Percentiles rank a stretch among this genome's conserved stretches.
Evolutionary conservation across 2,888 invertebrate genomes (phyloP).

Genomic region (Polietes domitor): DNA sequence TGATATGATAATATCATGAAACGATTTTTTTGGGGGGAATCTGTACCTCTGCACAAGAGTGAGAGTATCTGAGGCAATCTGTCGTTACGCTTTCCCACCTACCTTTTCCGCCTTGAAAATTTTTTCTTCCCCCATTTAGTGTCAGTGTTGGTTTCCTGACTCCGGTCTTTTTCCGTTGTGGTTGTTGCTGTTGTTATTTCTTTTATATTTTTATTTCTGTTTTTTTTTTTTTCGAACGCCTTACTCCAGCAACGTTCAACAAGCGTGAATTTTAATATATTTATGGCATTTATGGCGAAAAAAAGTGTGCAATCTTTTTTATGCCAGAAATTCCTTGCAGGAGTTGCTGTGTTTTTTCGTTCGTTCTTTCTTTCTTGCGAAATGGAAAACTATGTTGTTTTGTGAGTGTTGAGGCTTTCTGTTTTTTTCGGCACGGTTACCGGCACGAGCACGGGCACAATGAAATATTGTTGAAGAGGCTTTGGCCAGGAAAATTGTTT

Average conservation of each 20-base stretch:
- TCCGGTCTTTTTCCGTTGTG: constrained; percentile 26
- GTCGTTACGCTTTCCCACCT: constrained; percentile 58
- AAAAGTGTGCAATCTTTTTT: background rate
- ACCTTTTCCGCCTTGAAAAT: constrained; percentile 47
- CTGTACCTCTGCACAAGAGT: too few relatives aligned
- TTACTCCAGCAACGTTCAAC: background rate
- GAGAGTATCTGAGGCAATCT: constrained; percentile 35
- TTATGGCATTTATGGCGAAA: background rate
- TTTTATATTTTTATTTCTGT: constrained; percentile 18
- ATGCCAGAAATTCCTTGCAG: too few relatives aligned
- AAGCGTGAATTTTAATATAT: constrained; percentile 29
- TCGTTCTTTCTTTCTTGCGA: too few relatives aligned
- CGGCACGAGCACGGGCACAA: too few relatives aligned
- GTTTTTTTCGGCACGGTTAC: too few relatives aligned
- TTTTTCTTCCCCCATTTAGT: constrained; percentile 7
- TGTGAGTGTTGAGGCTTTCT: too few relatives aligned
- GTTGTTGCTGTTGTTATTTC: constrained; percentile 4
- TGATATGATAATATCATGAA: too few relatives aligned
- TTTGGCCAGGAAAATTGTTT: too few relatives aligned
- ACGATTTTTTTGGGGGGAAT: too few relatives aligned
- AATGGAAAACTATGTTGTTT: too few relatives aligned
- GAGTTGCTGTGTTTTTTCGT: too few relatives aligned
- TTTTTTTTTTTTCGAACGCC: background rate
- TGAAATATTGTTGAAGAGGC: too few relatives aligned
- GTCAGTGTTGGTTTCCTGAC: constrained; percentile 40